phyloP scores from a whole-genome alignment of 2,888 invertebrate genomes.

The Cheilosia vulpina region DNA sequence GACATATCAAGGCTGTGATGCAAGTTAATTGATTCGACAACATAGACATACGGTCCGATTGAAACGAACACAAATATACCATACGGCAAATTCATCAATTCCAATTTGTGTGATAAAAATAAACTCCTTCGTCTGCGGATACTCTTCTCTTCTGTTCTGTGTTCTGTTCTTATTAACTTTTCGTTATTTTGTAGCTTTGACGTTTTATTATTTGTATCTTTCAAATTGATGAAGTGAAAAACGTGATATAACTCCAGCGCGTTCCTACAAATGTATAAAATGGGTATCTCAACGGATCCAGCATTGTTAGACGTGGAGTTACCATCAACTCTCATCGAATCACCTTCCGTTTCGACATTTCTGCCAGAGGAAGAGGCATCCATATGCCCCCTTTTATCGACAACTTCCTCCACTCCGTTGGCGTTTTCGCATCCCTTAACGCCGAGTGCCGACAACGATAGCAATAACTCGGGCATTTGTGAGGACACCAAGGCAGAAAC shows the following conservation, averaged over 20 bases:
- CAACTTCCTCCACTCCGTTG: constrained; percentile 86
- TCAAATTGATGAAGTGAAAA: constrained; percentile 24
- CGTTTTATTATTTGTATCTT: neutral
- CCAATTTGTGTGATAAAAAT: constrained; percentile 50
- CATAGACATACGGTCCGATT: constrained; percentile 28
- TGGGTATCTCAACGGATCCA: constrained; percentile 82
- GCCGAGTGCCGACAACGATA: constrained; percentile 85
- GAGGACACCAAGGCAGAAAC: constrained; percentile 80
- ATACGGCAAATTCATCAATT: constrained; percentile 8
- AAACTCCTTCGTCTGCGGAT: constrained; percentile 32
- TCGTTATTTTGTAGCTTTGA: neutral
- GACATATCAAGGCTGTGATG: constrained; percentile 39
- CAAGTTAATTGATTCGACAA: constrained; percentile 36
- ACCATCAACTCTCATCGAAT: constrained; percentile 80
- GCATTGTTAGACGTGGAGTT: constrained; percentile 81
- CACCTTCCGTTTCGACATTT: constrained; percentile 82
- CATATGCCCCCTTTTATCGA: constrained; percentile 87
- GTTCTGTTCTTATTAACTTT: constrained; percentile 16
- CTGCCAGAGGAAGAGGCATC: constrained; percentile 87
- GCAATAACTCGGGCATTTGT: constrained; percentile 80
- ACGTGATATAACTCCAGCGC: neutral
- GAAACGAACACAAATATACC: constrained; percentile 3
- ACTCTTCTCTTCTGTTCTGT: neutral
- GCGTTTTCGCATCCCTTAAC: constrained; percentile 86
- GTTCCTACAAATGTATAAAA: constrained; percentile 77